Percentiles rank a stretch among this genome's conserved stretches.
Conservation (phyloP, 23 tunicate genomes). For the Clavelina lepadiformis region DNA sequence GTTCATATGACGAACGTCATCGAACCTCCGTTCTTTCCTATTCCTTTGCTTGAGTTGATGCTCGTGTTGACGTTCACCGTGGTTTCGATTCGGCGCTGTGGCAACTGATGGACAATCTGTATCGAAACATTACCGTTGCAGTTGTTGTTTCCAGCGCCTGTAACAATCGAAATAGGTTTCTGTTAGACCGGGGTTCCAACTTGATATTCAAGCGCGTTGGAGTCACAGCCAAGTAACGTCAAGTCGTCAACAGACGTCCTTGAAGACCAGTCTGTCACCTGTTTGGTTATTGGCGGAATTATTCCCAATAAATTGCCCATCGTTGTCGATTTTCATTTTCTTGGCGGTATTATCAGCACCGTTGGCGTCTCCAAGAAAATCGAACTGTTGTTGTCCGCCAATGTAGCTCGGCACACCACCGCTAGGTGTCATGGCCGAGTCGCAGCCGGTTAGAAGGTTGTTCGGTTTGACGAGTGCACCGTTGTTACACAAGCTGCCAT, state of each 20-base stretch:
- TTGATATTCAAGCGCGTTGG: background rate
- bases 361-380: constrained; percentile 10
- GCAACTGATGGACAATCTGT: constrained; percentile 26
- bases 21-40: no score
- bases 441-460: constrained; percentile 35
- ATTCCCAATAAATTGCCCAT: constrained; percentile 1
- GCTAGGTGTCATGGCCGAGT: constrained; percentile 8
- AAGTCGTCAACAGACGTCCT: background rate
- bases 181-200: background rate
- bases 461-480: constrained; percentile 12
- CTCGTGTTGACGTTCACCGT: constrained; percentile 66
- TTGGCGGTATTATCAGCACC: constrained; percentile 11
- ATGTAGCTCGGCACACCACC: constrained; percentile 10
- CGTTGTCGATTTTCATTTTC: constrained; percentile 42
- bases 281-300: background rate
- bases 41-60: constrained; percentile 27
- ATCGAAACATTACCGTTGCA: constrained; percentile 13
- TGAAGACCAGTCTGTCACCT: no score
- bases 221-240: background rate
- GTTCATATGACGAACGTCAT: no score
- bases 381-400: constrained; percentile 6
- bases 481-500: background rate
- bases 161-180: background rate
- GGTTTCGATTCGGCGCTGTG: constrained; percentile 42
- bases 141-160: background rate